phyloP scores from a whole-genome alignment of 2,113 vertebrate genomes.

The Tachysurus fulvidraco region DNA sequence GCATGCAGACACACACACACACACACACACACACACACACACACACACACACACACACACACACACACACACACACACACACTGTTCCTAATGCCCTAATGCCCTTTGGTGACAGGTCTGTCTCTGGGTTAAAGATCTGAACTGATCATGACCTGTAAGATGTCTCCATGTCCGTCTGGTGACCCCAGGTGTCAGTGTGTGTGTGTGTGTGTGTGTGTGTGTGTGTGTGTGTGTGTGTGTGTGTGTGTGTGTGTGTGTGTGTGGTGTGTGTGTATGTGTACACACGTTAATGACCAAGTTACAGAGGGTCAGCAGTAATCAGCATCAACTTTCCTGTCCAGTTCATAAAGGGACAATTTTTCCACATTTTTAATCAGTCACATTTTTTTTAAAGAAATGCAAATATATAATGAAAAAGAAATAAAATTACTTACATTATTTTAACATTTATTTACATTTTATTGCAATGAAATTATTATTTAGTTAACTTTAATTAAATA shows the following conservation, averaged over 20 bases:
- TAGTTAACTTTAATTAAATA: background rate
- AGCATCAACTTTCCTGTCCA: slow-evolving; percentile 56
- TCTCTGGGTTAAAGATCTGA: slow-evolving; percentile 45
- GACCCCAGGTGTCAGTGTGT: slow-evolving; percentile 54
- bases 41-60: slow-evolving; percentile 43
- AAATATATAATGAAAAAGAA: background rate
- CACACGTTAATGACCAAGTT: slow-evolving; percentile 50
- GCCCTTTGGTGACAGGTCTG: slow-evolving; percentile 42
- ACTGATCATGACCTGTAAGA: slow-evolving; percentile 60
- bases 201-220: slow-evolving; percentile 7
- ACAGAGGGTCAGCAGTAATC: slow-evolving; percentile 61
- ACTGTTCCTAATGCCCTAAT: slow-evolving; percentile 19
- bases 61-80: slow-evolving; percentile 33
- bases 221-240: background rate
- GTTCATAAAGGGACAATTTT: slow-evolving; percentile 53
- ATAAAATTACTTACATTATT: background rate
- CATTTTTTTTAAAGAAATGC: background rate
- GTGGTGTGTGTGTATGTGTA: slow-evolving; percentile 2
- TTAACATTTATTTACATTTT: background rate
- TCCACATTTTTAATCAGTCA: background rate
- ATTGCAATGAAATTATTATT: background rate
- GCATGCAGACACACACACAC: background rate
- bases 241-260: slow-evolving; percentile 7
- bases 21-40: background rate
- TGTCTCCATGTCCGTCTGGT: slow-evolving; percentile 59